These are phyloP conservation scores for Python bivittatus DNA, from an alignment of 2,113 vertebrate species.

Conservation along the genomic window DNA sequence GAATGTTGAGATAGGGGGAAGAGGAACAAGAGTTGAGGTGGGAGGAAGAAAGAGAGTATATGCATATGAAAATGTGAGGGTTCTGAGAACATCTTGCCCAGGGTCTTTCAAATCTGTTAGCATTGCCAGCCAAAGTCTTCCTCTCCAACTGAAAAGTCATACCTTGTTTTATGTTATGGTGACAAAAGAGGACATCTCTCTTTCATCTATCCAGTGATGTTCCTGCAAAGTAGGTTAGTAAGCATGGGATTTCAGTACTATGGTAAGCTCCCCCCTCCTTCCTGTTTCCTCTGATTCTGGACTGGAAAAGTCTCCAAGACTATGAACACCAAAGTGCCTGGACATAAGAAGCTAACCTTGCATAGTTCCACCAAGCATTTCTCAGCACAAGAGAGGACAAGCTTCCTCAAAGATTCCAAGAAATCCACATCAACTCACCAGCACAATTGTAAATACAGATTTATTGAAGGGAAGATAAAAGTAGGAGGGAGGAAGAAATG, in stretches of 20 bases:
- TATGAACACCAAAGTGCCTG: background rate
- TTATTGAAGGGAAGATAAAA: background rate
- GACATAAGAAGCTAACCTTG: background rate
- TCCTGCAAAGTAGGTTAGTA: background rate
- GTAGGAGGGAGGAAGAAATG: background rate
- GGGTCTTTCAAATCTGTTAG: background rate
- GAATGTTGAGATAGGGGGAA: background rate
- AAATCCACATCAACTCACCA: background rate
- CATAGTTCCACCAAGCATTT: background rate
- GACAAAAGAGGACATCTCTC: background rate
- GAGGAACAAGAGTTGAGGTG: background rate
- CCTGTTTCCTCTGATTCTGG: background rate
- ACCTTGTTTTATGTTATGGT: background rate
- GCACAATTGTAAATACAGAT: background rate
- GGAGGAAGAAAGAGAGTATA: background rate
- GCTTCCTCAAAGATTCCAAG: background rate
- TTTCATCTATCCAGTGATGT: background rate
- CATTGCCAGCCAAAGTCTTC: background rate
- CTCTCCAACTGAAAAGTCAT: background rate
- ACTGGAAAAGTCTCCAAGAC: background rate
- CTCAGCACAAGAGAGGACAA: background rate
- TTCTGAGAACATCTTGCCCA: background rate
- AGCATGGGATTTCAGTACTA: background rate
- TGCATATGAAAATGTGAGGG: background rate
- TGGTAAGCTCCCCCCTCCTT: background rate